Conservation (phyloP, 2,888 invertebrate genomes). For the Zhuqinia jingwanae region DNA sequence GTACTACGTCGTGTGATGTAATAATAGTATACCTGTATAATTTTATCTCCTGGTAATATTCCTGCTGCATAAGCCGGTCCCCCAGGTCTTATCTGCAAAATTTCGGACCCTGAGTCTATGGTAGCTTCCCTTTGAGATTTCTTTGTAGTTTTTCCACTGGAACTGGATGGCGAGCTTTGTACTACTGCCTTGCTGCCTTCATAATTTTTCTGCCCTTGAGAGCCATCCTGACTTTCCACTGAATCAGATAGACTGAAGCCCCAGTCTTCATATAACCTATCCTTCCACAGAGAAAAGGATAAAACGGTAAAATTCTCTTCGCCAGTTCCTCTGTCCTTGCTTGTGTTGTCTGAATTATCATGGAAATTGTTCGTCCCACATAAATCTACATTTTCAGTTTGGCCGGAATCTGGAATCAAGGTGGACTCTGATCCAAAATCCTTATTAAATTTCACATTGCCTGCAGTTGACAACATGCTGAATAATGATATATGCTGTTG, state of each 20-base stretch:
- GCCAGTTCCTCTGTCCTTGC: neutral
- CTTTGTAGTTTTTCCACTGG: neutral
- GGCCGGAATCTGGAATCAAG: constrained; percentile 69
- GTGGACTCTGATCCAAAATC: constrained; percentile 73
- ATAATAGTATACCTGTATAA: constrained; percentile 73
- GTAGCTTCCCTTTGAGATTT: neutral
- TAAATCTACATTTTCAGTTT: constrained; percentile 39
- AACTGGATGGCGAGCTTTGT: neutral
- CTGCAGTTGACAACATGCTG: constrained; percentile 57
- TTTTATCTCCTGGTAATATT: constrained; percentile 75
- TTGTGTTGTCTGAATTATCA: constrained; percentile 12
- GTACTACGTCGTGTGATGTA: neutral
- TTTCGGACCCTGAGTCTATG: constrained; percentile 54
- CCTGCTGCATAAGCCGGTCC: constrained; percentile 78
- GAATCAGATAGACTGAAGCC: constrained; percentile 78
- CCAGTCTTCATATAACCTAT: constrained; percentile 78
- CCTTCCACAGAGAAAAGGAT: constrained; percentile 74
- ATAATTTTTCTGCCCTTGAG: constrained; percentile 35
- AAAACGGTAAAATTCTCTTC: constrained; percentile 60
- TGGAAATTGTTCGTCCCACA: constrained; percentile 49
- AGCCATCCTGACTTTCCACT: constrained; percentile 51
- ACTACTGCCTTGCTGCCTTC: constrained; percentile 5
- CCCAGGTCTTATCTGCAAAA: constrained; percentile 77
- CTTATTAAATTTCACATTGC: constrained; percentile 43
- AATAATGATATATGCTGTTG: constrained; percentile 63